Evolutionary conservation across 2,113 vertebrate genomes (phyloP).

Genomic region (Poecile atricapillus): DNA sequence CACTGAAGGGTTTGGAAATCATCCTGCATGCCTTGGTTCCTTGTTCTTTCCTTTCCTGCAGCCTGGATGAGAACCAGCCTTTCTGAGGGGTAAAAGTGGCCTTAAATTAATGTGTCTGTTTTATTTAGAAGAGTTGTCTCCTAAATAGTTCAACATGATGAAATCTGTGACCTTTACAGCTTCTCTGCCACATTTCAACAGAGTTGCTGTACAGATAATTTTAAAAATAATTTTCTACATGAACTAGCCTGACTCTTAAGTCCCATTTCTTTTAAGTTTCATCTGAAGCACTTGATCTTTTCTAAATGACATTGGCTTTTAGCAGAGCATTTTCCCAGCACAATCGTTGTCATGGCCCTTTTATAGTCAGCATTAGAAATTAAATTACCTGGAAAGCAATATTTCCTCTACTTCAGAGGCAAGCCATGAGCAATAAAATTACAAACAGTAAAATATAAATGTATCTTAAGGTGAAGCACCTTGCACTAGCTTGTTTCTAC

Average conservation of each 20-base stretch:
- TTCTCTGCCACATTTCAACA: not conserved
- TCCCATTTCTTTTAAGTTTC: not conserved
- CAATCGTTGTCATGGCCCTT: not conserved
- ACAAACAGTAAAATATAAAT: not conserved
- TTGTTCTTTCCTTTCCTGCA: not conserved
- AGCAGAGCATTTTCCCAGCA: not conserved
- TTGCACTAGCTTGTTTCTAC: not conserved
- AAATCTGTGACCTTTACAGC: not conserved
- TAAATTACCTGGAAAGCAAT: not conserved
- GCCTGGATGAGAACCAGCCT: not conserved
- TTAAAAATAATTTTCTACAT: not conserved
- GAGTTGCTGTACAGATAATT: not conserved
- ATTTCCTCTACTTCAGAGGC: not conserved
- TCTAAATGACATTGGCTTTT: not conserved
- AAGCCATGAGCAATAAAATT: not conserved
- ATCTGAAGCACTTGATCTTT: not conserved
- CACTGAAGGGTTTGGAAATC: not conserved
- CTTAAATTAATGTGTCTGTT: not conserved
- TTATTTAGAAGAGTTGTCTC: not conserved
- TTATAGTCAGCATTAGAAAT: not conserved
- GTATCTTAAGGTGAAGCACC: not conserved
- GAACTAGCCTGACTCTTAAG: not conserved
- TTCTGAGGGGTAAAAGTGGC: not conserved
- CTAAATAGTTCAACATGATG: not conserved
- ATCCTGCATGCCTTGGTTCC: not conserved